Conservation (phyloP, 2,797 vertebrate genomes). For the Liasis olivaceus region DNA sequence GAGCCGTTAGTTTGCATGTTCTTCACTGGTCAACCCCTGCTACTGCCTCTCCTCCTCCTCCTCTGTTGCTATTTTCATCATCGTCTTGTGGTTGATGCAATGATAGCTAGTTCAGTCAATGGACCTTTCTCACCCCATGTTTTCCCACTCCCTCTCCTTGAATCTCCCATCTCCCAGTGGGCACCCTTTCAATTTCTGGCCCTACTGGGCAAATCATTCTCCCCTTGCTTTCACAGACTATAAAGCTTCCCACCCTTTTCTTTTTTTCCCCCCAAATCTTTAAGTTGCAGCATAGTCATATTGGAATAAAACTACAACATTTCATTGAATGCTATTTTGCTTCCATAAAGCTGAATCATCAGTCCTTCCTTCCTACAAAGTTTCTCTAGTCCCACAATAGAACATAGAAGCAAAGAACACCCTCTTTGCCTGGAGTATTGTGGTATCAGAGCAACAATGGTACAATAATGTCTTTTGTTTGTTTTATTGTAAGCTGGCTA, state of each 20-base stretch:
- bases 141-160: background rate
- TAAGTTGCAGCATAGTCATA: background rate
- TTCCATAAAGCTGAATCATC: background rate
- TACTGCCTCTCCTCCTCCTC: background rate
- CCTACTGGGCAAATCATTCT: background rate
- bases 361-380: background rate
- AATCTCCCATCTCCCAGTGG: background rate
- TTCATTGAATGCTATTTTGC: background rate
- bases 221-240: background rate
- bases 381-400: background rate
- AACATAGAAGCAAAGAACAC: background rate
- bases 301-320: background rate
- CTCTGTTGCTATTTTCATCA: background rate
- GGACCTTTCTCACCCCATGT: background rate
- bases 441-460: background rate
- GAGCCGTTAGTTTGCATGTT: background rate
- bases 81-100: background rate
- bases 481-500: background rate
- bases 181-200: background rate
- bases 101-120: background rate
- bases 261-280: background rate
- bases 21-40: background rate
- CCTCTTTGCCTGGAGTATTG: background rate
- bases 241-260: background rate
- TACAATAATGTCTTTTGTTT: background rate